Evolutionary conservation across 1,140 invertebrate species (phyloP).

Genomic region (Belonocnema kinseyi): DNA sequence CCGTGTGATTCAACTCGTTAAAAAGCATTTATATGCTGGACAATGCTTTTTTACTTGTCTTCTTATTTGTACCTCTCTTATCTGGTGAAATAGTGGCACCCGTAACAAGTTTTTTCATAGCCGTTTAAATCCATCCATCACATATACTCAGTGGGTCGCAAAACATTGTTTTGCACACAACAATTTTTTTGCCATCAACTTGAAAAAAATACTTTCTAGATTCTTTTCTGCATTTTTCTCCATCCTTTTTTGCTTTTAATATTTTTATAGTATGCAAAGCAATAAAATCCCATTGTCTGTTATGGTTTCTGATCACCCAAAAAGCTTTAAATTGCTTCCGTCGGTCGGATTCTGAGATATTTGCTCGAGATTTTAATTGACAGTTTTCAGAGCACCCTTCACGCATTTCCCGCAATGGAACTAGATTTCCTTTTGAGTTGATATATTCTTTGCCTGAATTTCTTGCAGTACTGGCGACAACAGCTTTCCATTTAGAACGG

Average conservation of each 20-base stretch:
- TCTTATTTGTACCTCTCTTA: constrained; percentile 28
- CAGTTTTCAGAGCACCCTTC: constrained; percentile 1
- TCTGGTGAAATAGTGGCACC: background rate
- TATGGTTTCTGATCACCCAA: background rate
- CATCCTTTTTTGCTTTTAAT: background rate
- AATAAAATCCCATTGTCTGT: constrained; percentile 8
- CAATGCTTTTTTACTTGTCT: background rate
- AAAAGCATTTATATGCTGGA: constrained; percentile 11
- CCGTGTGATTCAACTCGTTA: constrained; percentile 8
- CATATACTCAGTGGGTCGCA: constrained; percentile 5
- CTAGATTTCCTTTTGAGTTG: background rate
- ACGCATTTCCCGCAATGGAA: background rate
- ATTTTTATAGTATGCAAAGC: background rate
- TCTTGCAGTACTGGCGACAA: background rate
- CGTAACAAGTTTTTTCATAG: background rate
- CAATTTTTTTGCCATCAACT: background rate
- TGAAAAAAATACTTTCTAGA: background rate
- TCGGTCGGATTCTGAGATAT: background rate
- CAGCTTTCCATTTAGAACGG: background rate
- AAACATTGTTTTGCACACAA: constrained; percentile 28
- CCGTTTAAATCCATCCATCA: constrained; percentile 12
- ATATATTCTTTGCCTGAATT: background rate
- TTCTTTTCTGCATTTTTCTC: background rate
- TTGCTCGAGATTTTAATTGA: background rate
- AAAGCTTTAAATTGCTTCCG: background rate